Conservation (phyloP, 2,888 invertebrate genomes). For the Archips crataeganus region DNA sequence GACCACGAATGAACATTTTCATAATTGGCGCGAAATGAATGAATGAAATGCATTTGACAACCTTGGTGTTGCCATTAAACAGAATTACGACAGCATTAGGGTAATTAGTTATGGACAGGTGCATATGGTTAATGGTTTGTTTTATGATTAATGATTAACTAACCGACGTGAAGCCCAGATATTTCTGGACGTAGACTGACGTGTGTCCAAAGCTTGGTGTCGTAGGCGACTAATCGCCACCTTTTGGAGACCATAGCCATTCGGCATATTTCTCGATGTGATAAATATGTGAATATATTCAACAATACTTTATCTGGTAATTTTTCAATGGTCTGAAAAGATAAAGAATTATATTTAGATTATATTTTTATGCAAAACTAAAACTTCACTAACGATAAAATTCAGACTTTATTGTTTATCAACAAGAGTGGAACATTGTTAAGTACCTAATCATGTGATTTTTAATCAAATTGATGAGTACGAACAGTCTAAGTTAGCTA, state of each 20-base stretch:
- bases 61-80: constrained; percentile 31
- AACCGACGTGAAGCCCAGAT: constrained; percentile 95
- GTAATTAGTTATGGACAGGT: constrained; percentile 35
- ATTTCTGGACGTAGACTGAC: constrained; percentile 98
- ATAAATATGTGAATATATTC: constrained; percentile 96
- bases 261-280: constrained; percentile 96
- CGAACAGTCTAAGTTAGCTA: too few species aligned
- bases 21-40: constrained; percentile 31
- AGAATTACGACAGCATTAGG: constrained; percentile 31
- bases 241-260: constrained; percentile 97
- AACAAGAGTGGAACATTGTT: background rate
- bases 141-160: constrained; percentile 49
- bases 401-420: background rate
- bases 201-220: constrained; percentile 97
- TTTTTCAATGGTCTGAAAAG: constrained; percentile 95
- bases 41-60: constrained; percentile 27
- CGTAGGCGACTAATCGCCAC: constrained; percentile 98
- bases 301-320: constrained; percentile 98
- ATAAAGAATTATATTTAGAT: constrained; percentile 44
- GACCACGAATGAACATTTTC: constrained; percentile 15
- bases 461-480: too few species aligned
- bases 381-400: background rate
- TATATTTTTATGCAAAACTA: background rate
- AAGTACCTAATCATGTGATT: too few species aligned
- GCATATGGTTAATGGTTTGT: constrained; percentile 29